phyloP scores from a whole-genome alignment of 2,888 invertebrate genomes.

The Ypsolopha scabrella region DNA sequence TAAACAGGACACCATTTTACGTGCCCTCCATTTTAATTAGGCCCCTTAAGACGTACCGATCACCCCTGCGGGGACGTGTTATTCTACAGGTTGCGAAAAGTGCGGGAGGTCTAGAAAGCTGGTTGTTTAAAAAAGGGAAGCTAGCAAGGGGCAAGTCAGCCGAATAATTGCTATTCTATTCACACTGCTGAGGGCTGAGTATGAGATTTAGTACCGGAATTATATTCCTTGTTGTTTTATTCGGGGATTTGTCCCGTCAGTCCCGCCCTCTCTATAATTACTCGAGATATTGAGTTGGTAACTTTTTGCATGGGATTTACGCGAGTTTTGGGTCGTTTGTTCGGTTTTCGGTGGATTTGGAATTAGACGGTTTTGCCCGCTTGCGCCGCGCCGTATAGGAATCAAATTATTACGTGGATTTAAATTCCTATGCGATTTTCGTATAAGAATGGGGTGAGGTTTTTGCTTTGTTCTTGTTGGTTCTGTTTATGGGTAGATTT shows the following conservation, averaged over 20 bases:
- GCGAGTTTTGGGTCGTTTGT: slow-evolving; percentile 26
- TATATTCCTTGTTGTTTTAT: slow-evolving; percentile 72
- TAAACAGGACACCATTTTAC: slow-evolving; percentile 3
- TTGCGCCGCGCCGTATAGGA: slow-evolving; percentile 15
- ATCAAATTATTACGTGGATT: slow-evolving; percentile 35
- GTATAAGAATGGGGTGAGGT: slow-evolving; percentile 4
- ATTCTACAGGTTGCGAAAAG: not conserved
- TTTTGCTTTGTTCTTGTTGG: not conserved
- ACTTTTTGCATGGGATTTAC: slow-evolving; percentile 54
- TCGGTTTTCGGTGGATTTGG: slow-evolving; percentile 36
- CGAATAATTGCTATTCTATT: slow-evolving; percentile 72
- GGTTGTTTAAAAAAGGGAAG: slow-evolving; percentile 6
- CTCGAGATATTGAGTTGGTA: slow-evolving; percentile 49
- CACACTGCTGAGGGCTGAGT: slow-evolving; percentile 47
- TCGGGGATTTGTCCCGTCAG: slow-evolving; percentile 60
- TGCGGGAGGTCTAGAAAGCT: not conserved
- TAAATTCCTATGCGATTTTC: slow-evolving; percentile 19
- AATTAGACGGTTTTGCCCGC: slow-evolving; percentile 26
- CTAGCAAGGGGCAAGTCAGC: slow-evolving; percentile 41
- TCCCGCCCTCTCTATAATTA: slow-evolving; percentile 61
- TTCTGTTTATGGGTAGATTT: not conserved
- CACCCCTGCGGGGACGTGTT: not conserved
- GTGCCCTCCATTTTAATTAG: not conserved
- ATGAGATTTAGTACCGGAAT: slow-evolving; percentile 62
- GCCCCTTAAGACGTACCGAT: not conserved